Evolutionary conservation across 1,140 invertebrate genomes (phyloP).

Genomic region (Drosophila littoralis): DNA sequence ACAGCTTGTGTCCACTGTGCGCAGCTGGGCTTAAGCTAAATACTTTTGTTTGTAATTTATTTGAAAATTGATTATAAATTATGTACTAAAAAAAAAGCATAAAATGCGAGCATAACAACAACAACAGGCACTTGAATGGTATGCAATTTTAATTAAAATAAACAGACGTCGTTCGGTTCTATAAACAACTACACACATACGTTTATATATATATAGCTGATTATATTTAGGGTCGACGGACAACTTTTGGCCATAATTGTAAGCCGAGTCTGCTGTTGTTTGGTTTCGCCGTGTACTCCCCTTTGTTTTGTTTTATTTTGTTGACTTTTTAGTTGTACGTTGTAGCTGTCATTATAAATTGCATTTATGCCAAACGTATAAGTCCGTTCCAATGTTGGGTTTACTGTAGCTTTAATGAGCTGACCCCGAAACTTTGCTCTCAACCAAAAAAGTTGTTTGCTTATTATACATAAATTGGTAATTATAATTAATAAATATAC

Average conservation of each 20-base stretch:
- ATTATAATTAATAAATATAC: no score
- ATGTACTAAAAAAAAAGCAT: constrained; percentile 67
- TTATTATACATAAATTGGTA: neutral
- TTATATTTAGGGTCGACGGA: constrained; percentile 56
- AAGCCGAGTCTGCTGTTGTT: constrained; percentile 29
- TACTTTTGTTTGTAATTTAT: constrained; percentile 75
- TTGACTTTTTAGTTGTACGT: constrained; percentile 38
- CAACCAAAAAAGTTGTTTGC: neutral
- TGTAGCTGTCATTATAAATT: constrained; percentile 80
- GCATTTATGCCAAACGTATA: constrained; percentile 60
- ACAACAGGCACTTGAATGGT: constrained; percentile 29
- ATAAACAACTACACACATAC: constrained; percentile 10
- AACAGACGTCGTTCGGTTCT: constrained; percentile 48
- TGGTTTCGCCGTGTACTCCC: constrained; percentile 8
- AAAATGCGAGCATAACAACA: constrained; percentile 32
- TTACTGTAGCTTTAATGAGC: constrained; percentile 66
- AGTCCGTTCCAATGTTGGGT: constrained; percentile 25
- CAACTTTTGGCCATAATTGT: constrained; percentile 72
- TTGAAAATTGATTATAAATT: constrained; percentile 79
- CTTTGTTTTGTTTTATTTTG: constrained; percentile 33
- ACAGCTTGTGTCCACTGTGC: constrained; percentile 26
- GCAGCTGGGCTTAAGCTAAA: constrained; percentile 39
- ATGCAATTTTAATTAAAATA: constrained; percentile 76
- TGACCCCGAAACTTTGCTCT: constrained; percentile 54
- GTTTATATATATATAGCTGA: constrained; percentile 25